Conservation (phyloP, 23 tunicate species). For the Diplosoma virens region DNA sequence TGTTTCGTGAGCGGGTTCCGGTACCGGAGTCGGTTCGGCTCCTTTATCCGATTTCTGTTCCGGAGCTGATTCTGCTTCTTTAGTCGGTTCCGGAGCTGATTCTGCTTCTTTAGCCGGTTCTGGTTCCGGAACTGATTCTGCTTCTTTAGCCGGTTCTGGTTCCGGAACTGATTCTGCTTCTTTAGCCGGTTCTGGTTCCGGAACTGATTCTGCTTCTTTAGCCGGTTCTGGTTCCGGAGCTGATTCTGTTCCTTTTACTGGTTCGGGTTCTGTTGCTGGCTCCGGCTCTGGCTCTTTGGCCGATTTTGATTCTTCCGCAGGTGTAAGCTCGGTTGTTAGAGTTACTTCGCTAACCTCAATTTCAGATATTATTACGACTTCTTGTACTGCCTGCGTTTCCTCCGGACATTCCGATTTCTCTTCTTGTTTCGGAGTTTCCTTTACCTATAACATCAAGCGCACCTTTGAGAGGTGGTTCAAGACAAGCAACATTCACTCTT, state of each 20-base stretch:
- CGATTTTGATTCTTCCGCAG: neutral
- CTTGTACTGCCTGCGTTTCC: too few species aligned
- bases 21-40: neutral
- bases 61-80: neutral
- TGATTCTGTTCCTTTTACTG: neutral
- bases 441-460: too few species aligned
- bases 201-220: neutral
- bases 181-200: neutral
- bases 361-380: neutral
- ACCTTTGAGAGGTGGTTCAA: too few species aligned
- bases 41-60: neutral
- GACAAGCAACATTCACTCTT: too few species aligned
- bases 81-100: neutral
- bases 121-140: constrained; percentile 4
- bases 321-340: neutral
- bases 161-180: neutral
- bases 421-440: too few species aligned
- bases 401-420: too few species aligned
- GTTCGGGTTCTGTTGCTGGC: neutral
- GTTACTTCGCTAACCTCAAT: neutral
- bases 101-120: too few species aligned
- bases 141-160: neutral
- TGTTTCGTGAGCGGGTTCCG: constrained; percentile 4
- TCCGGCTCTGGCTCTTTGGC: neutral
- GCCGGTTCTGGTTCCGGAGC: neutral